Evolutionary conservation across 2,888 invertebrate species (phyloP).

Genomic region (Pachydiplax longipennis): DNA sequence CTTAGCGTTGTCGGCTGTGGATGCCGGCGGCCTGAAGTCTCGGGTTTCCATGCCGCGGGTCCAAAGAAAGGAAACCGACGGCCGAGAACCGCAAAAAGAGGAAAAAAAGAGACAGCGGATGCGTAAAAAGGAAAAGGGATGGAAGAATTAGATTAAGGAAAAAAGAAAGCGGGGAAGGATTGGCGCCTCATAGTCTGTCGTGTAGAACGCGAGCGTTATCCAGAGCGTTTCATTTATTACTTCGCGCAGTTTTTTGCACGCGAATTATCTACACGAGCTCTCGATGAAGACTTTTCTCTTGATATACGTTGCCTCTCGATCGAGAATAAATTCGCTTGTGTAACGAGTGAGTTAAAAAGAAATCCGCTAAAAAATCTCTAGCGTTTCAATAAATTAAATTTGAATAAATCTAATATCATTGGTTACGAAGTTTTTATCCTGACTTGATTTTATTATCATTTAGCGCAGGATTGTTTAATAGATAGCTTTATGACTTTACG

Average conservation of each 20-base stretch:
- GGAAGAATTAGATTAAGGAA: background rate
- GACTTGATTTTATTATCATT: too few species aligned
- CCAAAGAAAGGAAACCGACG: slow-evolving; percentile 27
- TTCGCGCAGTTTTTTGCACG: background rate
- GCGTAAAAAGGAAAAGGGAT: background rate
- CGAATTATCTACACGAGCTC: background rate
- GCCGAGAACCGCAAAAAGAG: slow-evolving; percentile 13
- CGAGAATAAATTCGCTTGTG: too few species aligned
- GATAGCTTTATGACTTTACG: too few species aligned
- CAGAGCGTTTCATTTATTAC: background rate
- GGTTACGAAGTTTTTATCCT: too few species aligned
- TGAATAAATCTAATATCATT: too few species aligned
- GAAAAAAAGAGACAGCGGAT: background rate
- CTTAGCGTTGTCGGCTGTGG: slow-evolving; percentile 4
- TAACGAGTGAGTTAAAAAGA: too few species aligned
- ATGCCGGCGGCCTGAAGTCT: slow-evolving; percentile 12
- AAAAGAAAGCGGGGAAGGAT: background rate
- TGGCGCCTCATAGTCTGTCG: background rate
- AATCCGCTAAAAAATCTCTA: too few species aligned
- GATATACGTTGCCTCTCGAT: too few species aligned
- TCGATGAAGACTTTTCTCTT: background rate
- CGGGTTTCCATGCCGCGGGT: slow-evolving; percentile 28
- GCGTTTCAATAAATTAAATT: too few species aligned
- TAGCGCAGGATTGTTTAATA: too few species aligned
- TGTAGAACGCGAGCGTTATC: background rate